A percentile compares a stretch with the other conserved stretches of the same genome.
Evolutionary conservation across 2,888 invertebrate genomes (phyloP).

Genomic region (Drosophila affinis): DNA sequence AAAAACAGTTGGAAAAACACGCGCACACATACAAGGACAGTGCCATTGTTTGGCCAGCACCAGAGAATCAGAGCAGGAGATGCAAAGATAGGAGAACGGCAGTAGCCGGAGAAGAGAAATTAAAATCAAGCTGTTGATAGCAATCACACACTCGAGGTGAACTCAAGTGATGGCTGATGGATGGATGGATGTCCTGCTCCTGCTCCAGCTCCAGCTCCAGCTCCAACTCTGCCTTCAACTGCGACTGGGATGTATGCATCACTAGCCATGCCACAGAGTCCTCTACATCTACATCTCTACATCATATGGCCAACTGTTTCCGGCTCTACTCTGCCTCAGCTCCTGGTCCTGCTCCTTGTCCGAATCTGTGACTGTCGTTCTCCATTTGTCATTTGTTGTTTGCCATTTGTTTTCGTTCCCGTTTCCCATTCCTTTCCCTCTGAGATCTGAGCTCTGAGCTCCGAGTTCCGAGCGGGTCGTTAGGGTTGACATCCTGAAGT

Average conservation of each 20-base stretch:
- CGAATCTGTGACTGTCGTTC: constrained; percentile 34
- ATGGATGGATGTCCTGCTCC: constrained; percentile 14
- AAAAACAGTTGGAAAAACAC: constrained; percentile 57
- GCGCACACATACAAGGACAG: constrained; percentile 27
- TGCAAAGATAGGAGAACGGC: constrained; percentile 6
- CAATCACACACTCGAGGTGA: constrained; percentile 75
- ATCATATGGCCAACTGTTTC: constrained; percentile 56
- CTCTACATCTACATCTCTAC: constrained; percentile 33
- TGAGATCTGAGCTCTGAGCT: not conserved
- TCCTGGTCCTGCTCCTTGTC: not conserved
- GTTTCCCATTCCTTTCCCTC: constrained; percentile 3
- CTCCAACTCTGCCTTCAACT: not conserved
- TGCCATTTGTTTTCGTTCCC: constrained; percentile 11
- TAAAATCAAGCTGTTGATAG: constrained; percentile 78
- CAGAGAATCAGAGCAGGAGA: constrained; percentile 1
- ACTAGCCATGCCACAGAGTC: constrained; percentile 35
- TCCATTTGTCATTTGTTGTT: constrained; percentile 41
- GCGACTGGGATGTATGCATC: constrained; percentile 70
- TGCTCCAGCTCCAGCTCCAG: constrained; percentile 5
- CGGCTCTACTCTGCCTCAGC: constrained; percentile 52
- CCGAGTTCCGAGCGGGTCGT: constrained; percentile 1
- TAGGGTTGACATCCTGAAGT: constrained; percentile 70
- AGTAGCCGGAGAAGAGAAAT: constrained; percentile 38
- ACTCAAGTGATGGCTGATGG: constrained; percentile 55
- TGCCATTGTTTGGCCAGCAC: constrained; percentile 33